Percentiles rank a stretch among this genome's conserved stretches.
Conservation (phyloP, 2,113 vertebrate species). For the Parus major region DNA sequence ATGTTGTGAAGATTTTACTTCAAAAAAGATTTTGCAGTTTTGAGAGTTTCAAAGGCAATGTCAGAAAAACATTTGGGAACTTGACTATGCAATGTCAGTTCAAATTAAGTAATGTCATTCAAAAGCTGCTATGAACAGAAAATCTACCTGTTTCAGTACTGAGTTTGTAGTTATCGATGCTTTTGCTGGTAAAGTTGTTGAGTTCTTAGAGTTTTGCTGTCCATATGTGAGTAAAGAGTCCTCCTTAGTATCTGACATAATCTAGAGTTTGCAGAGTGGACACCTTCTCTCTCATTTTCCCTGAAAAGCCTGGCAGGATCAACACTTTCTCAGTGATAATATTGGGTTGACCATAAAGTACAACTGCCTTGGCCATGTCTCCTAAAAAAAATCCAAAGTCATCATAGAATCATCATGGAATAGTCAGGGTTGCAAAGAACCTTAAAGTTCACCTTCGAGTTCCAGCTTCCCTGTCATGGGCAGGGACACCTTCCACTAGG, state of each 20-base stretch:
- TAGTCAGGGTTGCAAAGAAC: background rate
- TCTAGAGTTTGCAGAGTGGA: background rate
- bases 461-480: background rate
- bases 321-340: background rate
- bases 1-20: background rate
- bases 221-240: background rate
- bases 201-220: background rate
- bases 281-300: background rate
- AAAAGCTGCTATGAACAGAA: background rate
- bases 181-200: background rate
- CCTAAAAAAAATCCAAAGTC: fast-evolving
- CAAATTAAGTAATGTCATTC: background rate
- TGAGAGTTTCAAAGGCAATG: background rate
- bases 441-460: background rate
- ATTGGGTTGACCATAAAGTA: background rate
- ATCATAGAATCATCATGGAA: background rate
- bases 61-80: background rate
- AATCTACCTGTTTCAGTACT: background rate
- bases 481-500: background rate
- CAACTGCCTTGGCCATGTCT: background rate
- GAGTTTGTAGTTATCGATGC: background rate
- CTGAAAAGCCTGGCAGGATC: background rate
- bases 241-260: background rate
- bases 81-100: background rate
- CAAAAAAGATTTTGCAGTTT: background rate